phyloP scores from a whole-genome alignment of 1,140 invertebrate species.

The Condylostylus longicornis region DNA sequence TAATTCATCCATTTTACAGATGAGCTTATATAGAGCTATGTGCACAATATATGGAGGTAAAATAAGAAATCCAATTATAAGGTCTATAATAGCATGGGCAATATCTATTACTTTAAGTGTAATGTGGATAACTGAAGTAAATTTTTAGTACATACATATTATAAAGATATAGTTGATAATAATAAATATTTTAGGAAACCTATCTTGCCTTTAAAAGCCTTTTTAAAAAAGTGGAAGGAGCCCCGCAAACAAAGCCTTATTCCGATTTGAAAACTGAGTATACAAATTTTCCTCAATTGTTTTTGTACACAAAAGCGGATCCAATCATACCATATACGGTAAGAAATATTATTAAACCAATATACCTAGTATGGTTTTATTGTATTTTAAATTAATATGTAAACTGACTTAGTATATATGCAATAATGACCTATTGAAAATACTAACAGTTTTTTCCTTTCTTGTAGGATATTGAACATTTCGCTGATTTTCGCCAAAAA shows the following conservation, averaged over 20 bases:
- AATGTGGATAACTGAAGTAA: too few relatives aligned
- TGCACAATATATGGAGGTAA: too few relatives aligned
- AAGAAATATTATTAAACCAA: conserved; percentile 10
- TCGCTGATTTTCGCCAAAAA: conserved; percentile 39
- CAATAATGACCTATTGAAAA: not conserved
- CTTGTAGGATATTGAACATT: conserved; percentile 43
- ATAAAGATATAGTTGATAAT: conserved; percentile 2
- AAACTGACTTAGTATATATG: not conserved
- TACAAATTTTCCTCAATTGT: conserved; percentile 49
- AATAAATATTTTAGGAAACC: conserved; percentile 18
- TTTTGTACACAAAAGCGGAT: conserved; percentile 58
- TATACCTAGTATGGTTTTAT: not conserved
- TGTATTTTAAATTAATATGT: not conserved
- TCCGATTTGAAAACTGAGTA: conserved; percentile 33
- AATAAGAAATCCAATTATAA: too few relatives aligned
- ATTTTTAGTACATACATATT: too few relatives aligned
- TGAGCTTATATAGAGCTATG: too few relatives aligned
- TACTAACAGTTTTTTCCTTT: conserved; percentile 5
- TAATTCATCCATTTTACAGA: too few relatives aligned
- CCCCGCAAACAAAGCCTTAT: conserved; percentile 32
- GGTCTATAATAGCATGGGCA: too few relatives aligned
- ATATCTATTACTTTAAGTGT: too few relatives aligned
- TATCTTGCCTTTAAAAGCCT: conserved; percentile 27
- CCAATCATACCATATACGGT: conserved; percentile 40
- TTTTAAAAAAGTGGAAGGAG: conserved; percentile 19